These are phyloP conservation scores for Psittacula echo DNA, from an alignment of 2,797 vertebrate species.

Conservation along the genomic window DNA sequence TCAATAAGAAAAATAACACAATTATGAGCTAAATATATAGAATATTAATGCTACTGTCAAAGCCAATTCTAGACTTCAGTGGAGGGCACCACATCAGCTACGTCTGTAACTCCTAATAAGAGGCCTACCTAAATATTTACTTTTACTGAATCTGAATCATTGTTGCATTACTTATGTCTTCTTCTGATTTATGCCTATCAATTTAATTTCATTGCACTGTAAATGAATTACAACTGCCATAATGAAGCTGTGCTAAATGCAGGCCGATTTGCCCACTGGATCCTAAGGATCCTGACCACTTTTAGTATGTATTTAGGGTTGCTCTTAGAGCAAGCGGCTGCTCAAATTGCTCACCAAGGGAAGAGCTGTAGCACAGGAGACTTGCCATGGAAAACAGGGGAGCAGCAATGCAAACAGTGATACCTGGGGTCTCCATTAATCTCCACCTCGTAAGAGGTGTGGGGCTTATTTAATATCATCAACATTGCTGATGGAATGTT, in stretches of 20 bases:
- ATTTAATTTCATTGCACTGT: not conserved
- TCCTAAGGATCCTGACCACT: accelerated
- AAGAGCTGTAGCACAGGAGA: not conserved
- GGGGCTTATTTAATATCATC: not conserved
- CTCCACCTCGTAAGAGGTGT: not conserved
- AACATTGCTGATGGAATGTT: not conserved
- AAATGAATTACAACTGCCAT: not conserved
- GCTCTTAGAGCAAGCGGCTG: accelerated
- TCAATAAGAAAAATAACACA: not conserved
- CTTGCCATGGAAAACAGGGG: accelerated
- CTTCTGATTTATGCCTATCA: not conserved
- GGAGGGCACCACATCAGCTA: not conserved
- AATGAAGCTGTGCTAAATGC: not conserved
- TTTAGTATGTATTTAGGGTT: accelerated
- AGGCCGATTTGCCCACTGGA: no score
- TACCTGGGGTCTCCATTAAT: no score
- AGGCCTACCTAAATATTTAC: not conserved
- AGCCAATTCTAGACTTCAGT: not conserved
- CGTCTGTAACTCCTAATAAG: not conserved
- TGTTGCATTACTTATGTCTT: not conserved
- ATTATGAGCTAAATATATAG: not conserved
- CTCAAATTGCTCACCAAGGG: not conserved
- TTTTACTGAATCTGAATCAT: not conserved
- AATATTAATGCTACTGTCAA: not conserved
- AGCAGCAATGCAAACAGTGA: accelerated